Percentiles rank a stretch among this genome's conserved stretches.
These are phyloP conservation scores for Drosophila rubida DNA, from an alignment of 2,888 invertebrate species.

Conservation along the genomic window DNA sequence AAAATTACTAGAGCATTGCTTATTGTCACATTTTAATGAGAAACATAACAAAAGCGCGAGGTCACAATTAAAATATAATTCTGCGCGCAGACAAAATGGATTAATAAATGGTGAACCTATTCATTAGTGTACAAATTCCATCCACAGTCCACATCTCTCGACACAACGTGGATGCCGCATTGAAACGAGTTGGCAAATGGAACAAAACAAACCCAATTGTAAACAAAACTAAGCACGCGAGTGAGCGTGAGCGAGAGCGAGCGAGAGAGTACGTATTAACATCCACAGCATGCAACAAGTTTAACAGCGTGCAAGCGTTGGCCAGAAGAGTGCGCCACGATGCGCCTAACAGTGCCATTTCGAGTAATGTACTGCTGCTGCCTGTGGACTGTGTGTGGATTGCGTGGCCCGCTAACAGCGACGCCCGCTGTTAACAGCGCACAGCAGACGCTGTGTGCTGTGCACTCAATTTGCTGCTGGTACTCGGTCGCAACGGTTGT, in stretches of 20 bases:
- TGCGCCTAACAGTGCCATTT: conserved; percentile 31
- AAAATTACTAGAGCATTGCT: conserved; percentile 51
- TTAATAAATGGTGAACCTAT: conserved; percentile 11
- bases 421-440: conserved; percentile 29
- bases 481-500: conserved; percentile 70
- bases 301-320: conserved; percentile 26
- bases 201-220: conserved; percentile 64
- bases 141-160: conserved; percentile 21
- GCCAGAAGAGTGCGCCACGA: conserved; percentile 18
- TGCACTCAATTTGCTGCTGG: conserved; percentile 56
- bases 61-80: conserved; percentile 13
- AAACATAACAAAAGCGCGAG: conserved; percentile 19
- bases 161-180: conserved; percentile 10
- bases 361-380: conserved; percentile 18
- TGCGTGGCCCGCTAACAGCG: conserved; percentile 16
- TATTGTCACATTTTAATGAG: conserved; percentile 26
- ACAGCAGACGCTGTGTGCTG: conserved; percentile 22
- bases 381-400: conserved; percentile 35
- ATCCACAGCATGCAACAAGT: conserved; percentile 75
- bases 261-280: neutral
- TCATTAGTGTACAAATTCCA: conserved; percentile 6
- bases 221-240: conserved; percentile 48
- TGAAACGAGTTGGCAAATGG: conserved; percentile 39
- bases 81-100: conserved; percentile 7
- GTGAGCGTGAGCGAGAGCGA: neutral